Evolutionary conservation across 1,140 invertebrate species (phyloP).

Genomic region (Carposina sasakii): DNA sequence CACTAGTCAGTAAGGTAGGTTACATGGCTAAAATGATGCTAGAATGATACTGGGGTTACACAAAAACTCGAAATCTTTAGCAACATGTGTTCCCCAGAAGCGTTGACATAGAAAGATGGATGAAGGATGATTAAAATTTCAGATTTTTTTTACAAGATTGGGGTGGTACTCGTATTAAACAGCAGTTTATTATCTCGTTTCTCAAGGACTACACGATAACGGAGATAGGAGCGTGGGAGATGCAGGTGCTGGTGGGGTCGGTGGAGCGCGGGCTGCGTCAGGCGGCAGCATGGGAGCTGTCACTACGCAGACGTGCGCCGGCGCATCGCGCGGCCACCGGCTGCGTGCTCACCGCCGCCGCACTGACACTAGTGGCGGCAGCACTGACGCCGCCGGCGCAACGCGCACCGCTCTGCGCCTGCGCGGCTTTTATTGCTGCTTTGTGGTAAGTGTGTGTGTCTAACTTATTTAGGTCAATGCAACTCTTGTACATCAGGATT

Average conservation of each 20-base stretch:
- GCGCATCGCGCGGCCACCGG: constrained; percentile 34
- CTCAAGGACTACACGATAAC: no score
- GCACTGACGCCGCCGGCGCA: constrained; percentile 33
- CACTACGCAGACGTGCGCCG: constrained; percentile 35
- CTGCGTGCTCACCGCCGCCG: constrained; percentile 27
- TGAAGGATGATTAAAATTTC: no score
- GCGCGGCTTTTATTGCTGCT: constrained; percentile 35
- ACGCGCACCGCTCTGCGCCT: constrained; percentile 33
- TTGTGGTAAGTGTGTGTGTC: constrained; percentile 35
- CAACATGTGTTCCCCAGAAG: no score
- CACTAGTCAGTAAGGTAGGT: no score
- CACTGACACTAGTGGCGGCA: constrained; percentile 34
- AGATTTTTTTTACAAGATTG: no score
- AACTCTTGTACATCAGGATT: no score
- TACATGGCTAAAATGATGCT: no score
- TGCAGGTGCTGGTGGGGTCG: constrained; percentile 22
- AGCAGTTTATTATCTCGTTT: background rate
- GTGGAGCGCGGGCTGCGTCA: constrained; percentile 14
- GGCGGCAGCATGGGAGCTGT: constrained; percentile 27
- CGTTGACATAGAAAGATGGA: no score
- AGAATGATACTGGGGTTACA: no score
- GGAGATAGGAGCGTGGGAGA: constrained; percentile 47
- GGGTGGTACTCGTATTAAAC: no score
- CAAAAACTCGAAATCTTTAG: no score
- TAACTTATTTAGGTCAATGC: no score